Evolutionary conservation across 1,140 invertebrate genomes (phyloP), one percentile per base, ranked within the genome.

Genomic region (Acromyrmex heyeri): DNA sequence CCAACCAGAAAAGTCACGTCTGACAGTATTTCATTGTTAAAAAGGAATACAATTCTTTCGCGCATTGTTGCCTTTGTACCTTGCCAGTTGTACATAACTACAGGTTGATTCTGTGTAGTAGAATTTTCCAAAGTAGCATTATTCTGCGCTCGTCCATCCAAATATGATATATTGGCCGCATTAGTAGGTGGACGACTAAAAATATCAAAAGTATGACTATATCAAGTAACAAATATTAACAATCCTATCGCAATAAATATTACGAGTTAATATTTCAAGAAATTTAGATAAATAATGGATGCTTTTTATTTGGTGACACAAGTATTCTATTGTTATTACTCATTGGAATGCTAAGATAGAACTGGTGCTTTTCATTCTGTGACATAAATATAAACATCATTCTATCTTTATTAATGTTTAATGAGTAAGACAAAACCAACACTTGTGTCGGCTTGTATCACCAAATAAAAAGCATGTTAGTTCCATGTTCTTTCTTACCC

Each of bases 1-100:
- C 97, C 97, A 12, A 98, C 98, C 79, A 97, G 95, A 93, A 98
- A 98, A 90, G 97, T 97, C 12, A 98, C 97, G 93, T 98, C 98
- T 73, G 97, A 97, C 75, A 98, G 95, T 57, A 97, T 97, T 93
- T 98, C 97, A 91, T 97, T 98, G 92, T 98, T 98, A 91, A 97
- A 98, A 48, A 98, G 95, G 92, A 97, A 98, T 4, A 97, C 96
- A 78, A 98, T 96, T 81, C 98, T 95, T 88, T 98, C 97, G 91
- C 97, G 97, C 5, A 98, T 96, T 1, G 97, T 97, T 1, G 96
- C 96, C 92, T 98, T 97, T 16, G 96, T 97, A 27, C 97, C 96
- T 89, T 97, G 96, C 96, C 96, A 97, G 91, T 97, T 97, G 90
- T 96, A 96, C 1, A 95, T 92, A 21, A 86, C 83, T 12, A 59